Conservation (phyloP, 2,888 invertebrate species). For the Ligdia adustata region DNA sequence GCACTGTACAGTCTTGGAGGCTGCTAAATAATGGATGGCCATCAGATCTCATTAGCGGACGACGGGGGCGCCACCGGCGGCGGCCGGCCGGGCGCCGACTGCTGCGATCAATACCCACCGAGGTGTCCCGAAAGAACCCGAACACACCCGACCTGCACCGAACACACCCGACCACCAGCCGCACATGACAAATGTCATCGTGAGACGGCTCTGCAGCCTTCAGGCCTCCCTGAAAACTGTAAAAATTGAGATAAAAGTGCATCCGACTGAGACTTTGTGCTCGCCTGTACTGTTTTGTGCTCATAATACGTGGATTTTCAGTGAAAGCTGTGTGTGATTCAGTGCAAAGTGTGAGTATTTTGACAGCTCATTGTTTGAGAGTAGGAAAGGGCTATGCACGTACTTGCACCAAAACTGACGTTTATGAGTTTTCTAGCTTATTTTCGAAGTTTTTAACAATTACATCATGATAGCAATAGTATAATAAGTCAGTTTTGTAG, state of each 20-base stretch:
- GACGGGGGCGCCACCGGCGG: conserved; percentile 75
- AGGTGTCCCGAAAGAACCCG: conserved; percentile 44
- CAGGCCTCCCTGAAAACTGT: conserved; percentile 73
- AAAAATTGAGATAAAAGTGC: conserved; percentile 58
- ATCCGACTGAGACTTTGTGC: conserved; percentile 39
- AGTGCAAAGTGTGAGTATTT: conserved; percentile 63
- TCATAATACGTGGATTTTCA: conserved; percentile 46
- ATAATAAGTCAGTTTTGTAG: neutral
- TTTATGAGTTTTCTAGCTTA: neutral
- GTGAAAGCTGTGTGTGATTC: conserved; percentile 40
- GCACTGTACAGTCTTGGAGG: conserved; percentile 68
- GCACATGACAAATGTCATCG: conserved; percentile 79
- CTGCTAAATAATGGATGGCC: conserved; percentile 80
- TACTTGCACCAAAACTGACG: conserved; percentile 37
- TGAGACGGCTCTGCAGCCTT: conserved; percentile 71
- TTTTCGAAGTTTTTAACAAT: neutral
- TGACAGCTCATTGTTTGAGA: conserved; percentile 43
- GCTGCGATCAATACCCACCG: conserved; percentile 65
- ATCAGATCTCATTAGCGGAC: conserved; percentile 76
- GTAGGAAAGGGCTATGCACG: conserved; percentile 40
- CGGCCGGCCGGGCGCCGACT: conserved; percentile 73
- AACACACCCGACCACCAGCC: conserved; percentile 39
- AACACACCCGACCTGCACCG: conserved; percentile 48
- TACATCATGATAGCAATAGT: no score
- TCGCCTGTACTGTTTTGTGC: conserved; percentile 51